Percentiles rank a stretch among this genome's conserved stretches.
These are phyloP conservation scores for Smutsia temminckii DNA, from an alignment of 2,797 vertebrate genomes.

Conservation along the genomic window DNA sequence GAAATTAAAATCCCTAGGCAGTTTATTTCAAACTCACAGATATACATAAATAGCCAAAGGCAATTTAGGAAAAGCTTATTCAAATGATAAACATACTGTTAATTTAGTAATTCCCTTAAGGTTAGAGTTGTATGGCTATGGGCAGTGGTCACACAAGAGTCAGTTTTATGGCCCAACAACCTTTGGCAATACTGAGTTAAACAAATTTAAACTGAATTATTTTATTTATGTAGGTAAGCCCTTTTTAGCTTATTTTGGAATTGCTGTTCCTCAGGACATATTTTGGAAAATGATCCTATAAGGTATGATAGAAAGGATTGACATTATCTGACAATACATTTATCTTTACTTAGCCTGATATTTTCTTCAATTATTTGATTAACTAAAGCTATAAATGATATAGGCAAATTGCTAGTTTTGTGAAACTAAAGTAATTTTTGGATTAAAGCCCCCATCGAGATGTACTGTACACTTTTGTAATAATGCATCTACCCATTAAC, in stretches of 20 bases:
- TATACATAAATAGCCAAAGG: neutral
- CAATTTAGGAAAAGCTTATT: neutral
- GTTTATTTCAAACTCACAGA: neutral
- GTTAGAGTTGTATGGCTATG: neutral
- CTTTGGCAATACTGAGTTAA: neutral
- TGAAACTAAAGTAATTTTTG: neutral
- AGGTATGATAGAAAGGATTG: neutral
- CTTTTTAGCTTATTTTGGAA: neutral
- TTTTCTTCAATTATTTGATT: constrained; percentile 13
- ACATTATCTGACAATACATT: neutral
- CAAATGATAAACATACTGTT: neutral
- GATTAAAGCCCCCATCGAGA: neutral
- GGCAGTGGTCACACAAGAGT: neutral
- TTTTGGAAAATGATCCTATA: neutral
- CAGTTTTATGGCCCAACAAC: neutral
- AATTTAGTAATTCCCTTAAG: neutral
- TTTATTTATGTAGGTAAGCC: neutral
- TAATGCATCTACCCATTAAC: neutral
- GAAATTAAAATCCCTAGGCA: neutral
- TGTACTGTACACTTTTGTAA: neutral
- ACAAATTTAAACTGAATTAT: constrained; percentile 1
- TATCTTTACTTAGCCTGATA: neutral
- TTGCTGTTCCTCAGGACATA: neutral
- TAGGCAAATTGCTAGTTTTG: neutral
- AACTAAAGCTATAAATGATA: neutral